Percentiles rank a stretch among this genome's conserved stretches.
Evolutionary conservation across 2,797 vertebrate species (phyloP).

Genomic region (Taenioides sp.): DNA sequence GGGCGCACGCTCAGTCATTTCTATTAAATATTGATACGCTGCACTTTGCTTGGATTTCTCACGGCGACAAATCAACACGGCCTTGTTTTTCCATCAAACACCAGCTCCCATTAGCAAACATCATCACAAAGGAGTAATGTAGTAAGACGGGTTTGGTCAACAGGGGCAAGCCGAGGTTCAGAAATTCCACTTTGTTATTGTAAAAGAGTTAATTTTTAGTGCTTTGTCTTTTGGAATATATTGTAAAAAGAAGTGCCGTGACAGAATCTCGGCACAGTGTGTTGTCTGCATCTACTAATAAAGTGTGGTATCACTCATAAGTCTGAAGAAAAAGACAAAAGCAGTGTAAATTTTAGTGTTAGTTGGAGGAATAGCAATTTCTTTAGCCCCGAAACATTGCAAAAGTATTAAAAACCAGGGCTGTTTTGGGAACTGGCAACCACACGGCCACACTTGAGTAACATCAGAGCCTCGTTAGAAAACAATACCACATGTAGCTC

Average conservation of each 20-base stretch:
- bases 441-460: too few species aligned
- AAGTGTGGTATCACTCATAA: too few species aligned
- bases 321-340: too few species aligned
- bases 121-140: neutral
- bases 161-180: neutral
- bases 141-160: neutral
- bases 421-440: too few species aligned
- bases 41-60: slow-evolving; percentile 29
- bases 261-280: neutral
- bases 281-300: too few species aligned
- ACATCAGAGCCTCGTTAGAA: too few species aligned
- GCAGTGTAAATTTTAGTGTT: too few species aligned
- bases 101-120: slow-evolving; percentile 5
- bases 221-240: neutral
- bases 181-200: neutral
- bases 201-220: neutral
- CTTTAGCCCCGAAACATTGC: too few species aligned
- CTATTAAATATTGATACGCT: slow-evolving; percentile 42
- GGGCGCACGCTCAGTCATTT: slow-evolving; percentile 34
- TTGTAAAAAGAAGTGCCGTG: neutral
- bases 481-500: too few species aligned
- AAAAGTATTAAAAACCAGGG: too few species aligned
- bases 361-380: too few species aligned
- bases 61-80: slow-evolving; percentile 15
- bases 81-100: neutral